These are phyloP conservation scores for Mastacembelus armatus DNA, from an alignment of 2,797 vertebrate species.

Conservation along the genomic window DNA sequence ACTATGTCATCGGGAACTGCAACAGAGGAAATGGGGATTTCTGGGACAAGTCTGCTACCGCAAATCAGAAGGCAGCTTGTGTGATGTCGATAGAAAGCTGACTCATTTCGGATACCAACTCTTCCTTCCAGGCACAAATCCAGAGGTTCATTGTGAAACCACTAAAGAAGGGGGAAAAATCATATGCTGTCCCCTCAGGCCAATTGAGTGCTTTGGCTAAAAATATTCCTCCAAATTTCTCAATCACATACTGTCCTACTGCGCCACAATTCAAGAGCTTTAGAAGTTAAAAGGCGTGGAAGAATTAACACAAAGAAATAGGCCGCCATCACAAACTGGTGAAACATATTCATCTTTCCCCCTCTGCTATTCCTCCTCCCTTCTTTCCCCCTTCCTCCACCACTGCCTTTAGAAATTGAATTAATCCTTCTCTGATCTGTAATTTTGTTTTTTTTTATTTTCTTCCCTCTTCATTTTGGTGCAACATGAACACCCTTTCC, in stretches of 20 bases:
- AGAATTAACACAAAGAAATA: constrained; percentile 79
- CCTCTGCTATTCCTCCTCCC: constrained; percentile 9
- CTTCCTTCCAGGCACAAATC: constrained; percentile 61
- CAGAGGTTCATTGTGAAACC: constrained; percentile 71
- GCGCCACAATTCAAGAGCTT: constrained; percentile 65
- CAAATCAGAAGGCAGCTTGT: constrained; percentile 63
- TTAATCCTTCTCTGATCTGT: constrained; percentile 81
- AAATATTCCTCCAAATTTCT: constrained; percentile 80
- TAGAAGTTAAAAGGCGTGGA: constrained; percentile 71
- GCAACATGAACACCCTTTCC: constrained; percentile 61
- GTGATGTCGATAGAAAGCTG: constrained; percentile 58
- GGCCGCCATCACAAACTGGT: constrained; percentile 64
- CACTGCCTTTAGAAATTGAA: constrained; percentile 69
- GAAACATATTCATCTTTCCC: constrained; percentile 26
- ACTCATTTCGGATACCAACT: constrained; percentile 57
- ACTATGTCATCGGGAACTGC: constrained; percentile 22
- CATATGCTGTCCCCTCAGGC: constrained; percentile 69
- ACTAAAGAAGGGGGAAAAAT: constrained; percentile 48
- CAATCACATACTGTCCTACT: constrained; percentile 76
- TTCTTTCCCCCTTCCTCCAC: constrained; percentile 17
- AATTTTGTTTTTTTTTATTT: constrained; percentile 65
- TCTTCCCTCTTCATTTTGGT: constrained; percentile 43
- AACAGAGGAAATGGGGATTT: constrained; percentile 23
- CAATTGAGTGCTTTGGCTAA: constrained; percentile 68
- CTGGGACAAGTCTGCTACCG: constrained; percentile 29